phyloP scores from a whole-genome alignment of 1,140 invertebrate genomes.

The Nebria ingens region DNA sequence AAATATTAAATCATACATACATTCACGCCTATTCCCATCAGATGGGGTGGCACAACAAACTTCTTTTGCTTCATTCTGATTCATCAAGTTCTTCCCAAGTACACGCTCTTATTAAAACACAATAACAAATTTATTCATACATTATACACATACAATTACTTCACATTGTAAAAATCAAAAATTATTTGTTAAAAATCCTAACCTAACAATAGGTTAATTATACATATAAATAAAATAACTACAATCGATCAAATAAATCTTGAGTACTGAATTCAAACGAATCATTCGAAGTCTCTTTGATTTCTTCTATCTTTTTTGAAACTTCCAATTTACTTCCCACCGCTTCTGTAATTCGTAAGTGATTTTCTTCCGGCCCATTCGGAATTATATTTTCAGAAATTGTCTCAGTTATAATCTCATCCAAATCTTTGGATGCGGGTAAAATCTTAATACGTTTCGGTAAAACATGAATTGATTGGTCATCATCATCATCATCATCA shows the following conservation, averaged over 20 bases:
- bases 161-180: too few relatives aligned
- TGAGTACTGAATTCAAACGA: conserved; percentile 10
- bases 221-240: too few relatives aligned
- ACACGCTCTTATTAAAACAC: background rate
- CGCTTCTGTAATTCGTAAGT: background rate
- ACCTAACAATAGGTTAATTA: too few relatives aligned
- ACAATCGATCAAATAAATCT: conserved; percentile 12
- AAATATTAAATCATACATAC: too few relatives aligned
- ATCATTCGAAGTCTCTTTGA: background rate
- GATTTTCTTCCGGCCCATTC: too few relatives aligned
- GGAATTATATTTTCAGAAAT: too few relatives aligned
- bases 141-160: too few relatives aligned
- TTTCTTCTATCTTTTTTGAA: background rate
- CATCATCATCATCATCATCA: conserved; percentile 4
- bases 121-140: conserved; percentile 3
- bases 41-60: too few relatives aligned
- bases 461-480: background rate
- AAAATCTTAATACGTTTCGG: conserved; percentile 6
- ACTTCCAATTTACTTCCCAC: background rate
- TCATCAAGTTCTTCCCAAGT: too few relatives aligned
- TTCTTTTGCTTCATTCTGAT: too few relatives aligned
- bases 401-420: background rate
- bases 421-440: background rate
- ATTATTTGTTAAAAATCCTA: too few relatives aligned
- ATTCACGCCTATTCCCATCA: too few relatives aligned